Conservation (phyloP, 2,888 invertebrate genomes). For the Bugulina stolonifera region DNA sequence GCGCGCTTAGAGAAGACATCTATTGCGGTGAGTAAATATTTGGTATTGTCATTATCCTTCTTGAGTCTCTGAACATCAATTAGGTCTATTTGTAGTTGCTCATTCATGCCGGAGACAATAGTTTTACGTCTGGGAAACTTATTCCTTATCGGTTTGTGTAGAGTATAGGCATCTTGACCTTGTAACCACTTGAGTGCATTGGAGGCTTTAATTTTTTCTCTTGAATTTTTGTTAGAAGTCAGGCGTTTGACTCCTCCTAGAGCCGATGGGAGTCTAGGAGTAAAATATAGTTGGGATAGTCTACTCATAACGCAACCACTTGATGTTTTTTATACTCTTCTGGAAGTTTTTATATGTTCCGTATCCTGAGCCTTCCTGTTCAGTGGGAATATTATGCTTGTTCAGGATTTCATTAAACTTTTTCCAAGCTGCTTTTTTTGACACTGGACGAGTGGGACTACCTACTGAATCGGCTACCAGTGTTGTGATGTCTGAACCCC, state of each 20-base stretch:
- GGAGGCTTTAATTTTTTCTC: not conserved
- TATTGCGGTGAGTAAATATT: not conserved
- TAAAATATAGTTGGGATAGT: not conserved
- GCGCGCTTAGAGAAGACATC: not conserved
- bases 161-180: not conserved
- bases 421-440: not conserved
- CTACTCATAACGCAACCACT: not conserved
- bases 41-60: not conserved
- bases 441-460: not conserved
- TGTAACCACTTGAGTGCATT: not conserved
- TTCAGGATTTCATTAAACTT: not conserved
- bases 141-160: not conserved
- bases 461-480: not conserved
- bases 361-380: not conserved
- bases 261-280: not conserved
- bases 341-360: not conserved
- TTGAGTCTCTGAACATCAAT: not conserved
- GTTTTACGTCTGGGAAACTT: not conserved
- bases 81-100: not conserved
- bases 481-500: not conserved
- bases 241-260: not conserved
- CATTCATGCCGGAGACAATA: not conserved
- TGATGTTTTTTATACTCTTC: not conserved
- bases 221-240: not conserved
- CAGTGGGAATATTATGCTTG: not conserved